Percentiles rank a stretch among this genome's conserved stretches.
phyloP scores from a whole-genome alignment of 1,140 invertebrate species.

The Wiebesia pumilae region DNA sequence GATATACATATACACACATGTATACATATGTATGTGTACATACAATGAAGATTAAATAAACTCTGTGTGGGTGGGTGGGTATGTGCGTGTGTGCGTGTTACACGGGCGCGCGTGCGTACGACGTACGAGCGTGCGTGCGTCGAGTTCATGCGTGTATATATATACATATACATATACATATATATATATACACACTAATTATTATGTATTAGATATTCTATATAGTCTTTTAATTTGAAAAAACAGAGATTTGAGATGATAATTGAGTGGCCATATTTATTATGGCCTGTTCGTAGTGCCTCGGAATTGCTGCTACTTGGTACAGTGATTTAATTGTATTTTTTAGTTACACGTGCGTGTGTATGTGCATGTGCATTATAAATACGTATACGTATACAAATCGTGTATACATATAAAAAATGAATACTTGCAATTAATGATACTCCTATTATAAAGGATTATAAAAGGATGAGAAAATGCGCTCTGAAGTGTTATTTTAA shows the following conservation, averaged over 20 bases:
- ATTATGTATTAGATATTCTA: slow-evolving; percentile 69
- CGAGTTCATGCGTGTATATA: slow-evolving; percentile 34
- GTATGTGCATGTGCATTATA: slow-evolving; percentile 53
- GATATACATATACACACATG: slow-evolving; percentile 36
- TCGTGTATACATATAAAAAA: slow-evolving; percentile 69
- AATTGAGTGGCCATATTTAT: slow-evolving; percentile 74
- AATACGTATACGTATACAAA: slow-evolving; percentile 56
- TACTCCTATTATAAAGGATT: slow-evolving; percentile 69
- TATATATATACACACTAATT: slow-evolving; percentile 61
- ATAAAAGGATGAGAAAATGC: slow-evolving; percentile 56
- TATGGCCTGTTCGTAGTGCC: slow-evolving; percentile 76
- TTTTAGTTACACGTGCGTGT: slow-evolving; percentile 57
- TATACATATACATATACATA: slow-evolving; percentile 50
- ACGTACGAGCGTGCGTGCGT: background rate
- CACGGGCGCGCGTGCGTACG: background rate
- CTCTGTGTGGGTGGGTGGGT: too few relatives aligned
- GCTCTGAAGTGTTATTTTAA: slow-evolving; percentile 39
- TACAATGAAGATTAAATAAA: too few relatives aligned
- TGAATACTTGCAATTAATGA: slow-evolving; percentile 71
- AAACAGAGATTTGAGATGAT: slow-evolving; percentile 72
- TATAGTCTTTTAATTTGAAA: slow-evolving; percentile 73
- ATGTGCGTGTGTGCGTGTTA: slow-evolving; percentile 57
- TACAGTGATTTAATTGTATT: slow-evolving; percentile 74
- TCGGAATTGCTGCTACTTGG: slow-evolving; percentile 74
- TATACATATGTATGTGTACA: slow-evolving; percentile 57